These are phyloP conservation scores for Sebastes steindachneri DNA, from an alignment of 2,797 vertebrate species.

Conservation along the genomic window DNA sequence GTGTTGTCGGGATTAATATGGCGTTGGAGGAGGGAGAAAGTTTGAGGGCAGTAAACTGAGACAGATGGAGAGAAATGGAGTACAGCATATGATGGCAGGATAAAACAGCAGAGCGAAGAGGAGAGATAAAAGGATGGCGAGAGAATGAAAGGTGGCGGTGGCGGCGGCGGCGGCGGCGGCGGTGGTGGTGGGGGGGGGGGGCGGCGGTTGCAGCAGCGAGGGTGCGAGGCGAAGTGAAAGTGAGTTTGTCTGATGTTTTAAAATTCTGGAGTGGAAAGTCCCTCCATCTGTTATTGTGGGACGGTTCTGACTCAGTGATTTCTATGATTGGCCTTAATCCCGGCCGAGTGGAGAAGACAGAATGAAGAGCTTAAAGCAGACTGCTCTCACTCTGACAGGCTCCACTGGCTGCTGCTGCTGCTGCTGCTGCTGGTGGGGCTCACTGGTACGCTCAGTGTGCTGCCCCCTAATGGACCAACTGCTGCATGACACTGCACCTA, in stretches of 20 bases:
- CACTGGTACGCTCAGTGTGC: constrained; percentile 47
- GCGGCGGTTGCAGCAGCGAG: not conserved
- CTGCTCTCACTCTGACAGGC: constrained; percentile 79
- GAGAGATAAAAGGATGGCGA: constrained; percentile 62
- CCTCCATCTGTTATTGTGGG: constrained; percentile 81
- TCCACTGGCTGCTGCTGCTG: constrained; percentile 61
- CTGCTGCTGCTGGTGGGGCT: constrained; percentile 18
- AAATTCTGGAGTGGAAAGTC: constrained; percentile 76
- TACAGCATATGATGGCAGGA: constrained; percentile 69
- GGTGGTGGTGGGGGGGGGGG: not conserved
- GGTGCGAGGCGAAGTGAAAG: constrained; percentile 48
- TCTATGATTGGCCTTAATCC: constrained; percentile 84
- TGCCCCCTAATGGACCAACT: constrained; percentile 74
- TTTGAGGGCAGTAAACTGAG: constrained; percentile 75
- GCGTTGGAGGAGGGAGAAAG: constrained; percentile 43
- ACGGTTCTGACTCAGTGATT: constrained; percentile 79
- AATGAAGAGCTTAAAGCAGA: constrained; percentile 84
- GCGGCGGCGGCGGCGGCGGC: not conserved
- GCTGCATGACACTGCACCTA: constrained; percentile 50
- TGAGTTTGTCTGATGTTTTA: constrained; percentile 79
- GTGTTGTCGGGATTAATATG: constrained; percentile 61
- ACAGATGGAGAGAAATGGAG: constrained; percentile 77
- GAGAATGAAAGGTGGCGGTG: constrained; percentile 36
- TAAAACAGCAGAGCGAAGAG: constrained; percentile 60
- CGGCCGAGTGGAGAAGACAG: constrained; percentile 69